Evolutionary conservation across 2,113 vertebrate species (phyloP), one percentile per base, ranked within the genome.

Genomic region (Reinhardtius hippoglossoides): DNA sequence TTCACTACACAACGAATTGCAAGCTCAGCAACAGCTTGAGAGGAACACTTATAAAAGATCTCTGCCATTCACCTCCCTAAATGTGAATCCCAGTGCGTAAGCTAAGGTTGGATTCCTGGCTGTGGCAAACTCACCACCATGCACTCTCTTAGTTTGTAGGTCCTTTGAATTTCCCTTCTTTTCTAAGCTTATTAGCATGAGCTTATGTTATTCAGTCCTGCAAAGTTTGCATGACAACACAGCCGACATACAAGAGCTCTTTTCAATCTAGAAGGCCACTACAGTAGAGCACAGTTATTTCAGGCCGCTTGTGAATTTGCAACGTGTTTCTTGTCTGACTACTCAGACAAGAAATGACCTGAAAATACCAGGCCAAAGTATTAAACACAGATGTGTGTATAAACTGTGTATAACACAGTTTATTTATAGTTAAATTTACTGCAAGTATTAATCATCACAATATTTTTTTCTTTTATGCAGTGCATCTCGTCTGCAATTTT

Each of bases 171-270:
- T 77, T 78, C 58, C 85, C 77, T 82, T 72, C 84, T 78, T 12
- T 24, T 81, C 74, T 87, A 24, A 24, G 24, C 24, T 24, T 24
- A 24, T 24, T 24, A 90, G 89, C 84, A 78, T 79, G 81, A 81
- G 85, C 87, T 27, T 89, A 85, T 82, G 90, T 89, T 90, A 91
- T 91, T 87, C 90, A 89, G 82, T 76, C 83, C 73, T 86, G 85
- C 82, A 62, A 76, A 88, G 86, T 89, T 88, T 89, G 90, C 90
- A 88, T 89, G 85, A 91, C 89, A 91, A 92, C 89, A 87, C 89
- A 70, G 82, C 78, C 70, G 52, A 91, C 90, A 85, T 89, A 89
- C 90, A 90, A 85, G 77, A 83, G 87, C 72, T 67, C 87, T 86
- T 88, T 90, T 91, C 80, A 91, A 85, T 83, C 77, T 83, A 88